These are phyloP conservation scores for Phalera bucephala DNA, from an alignment of 2,888 invertebrate species.

Conservation along the genomic window DNA sequence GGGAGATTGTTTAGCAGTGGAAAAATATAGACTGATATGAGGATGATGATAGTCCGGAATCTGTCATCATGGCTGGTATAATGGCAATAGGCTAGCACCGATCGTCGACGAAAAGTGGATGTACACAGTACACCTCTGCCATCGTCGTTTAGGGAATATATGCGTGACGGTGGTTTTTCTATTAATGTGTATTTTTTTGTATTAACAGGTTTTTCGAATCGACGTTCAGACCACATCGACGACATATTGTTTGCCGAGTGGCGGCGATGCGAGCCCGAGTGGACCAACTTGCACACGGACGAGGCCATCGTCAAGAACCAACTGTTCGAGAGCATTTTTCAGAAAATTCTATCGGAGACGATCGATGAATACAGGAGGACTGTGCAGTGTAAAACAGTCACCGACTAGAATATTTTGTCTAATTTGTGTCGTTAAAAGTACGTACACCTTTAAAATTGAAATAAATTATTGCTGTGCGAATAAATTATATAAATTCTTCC, in stretches of 20 bases:
- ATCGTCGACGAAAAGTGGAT: too few relatives aligned
- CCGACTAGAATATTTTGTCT: constrained; percentile 2
- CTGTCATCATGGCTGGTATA: too few relatives aligned
- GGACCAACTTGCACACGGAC: constrained; percentile 67
- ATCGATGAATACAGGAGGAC: constrained; percentile 68
- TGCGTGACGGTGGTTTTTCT: too few relatives aligned
- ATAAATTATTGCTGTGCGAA: not conserved
- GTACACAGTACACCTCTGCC: too few relatives aligned
- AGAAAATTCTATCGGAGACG: constrained; percentile 65
- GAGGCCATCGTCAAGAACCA: constrained; percentile 69
- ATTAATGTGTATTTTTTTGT: too few relatives aligned
- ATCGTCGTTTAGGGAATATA: too few relatives aligned
- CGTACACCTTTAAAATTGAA: not conserved
- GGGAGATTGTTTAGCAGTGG: too few relatives aligned
- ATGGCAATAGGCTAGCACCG: too few relatives aligned
- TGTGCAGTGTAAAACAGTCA: constrained; percentile 25
- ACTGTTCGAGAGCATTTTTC: constrained; percentile 71
- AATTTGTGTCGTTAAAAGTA: not conserved
- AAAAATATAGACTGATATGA: too few relatives aligned
- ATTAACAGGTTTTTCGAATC: constrained; percentile 55
- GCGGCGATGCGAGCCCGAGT: constrained; percentile 73
- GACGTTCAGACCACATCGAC: constrained; percentile 72
- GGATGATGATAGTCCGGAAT: too few relatives aligned
- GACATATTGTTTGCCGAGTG: constrained; percentile 72
- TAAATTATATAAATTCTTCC: not conserved